Base-by-base conservation (phyloP, 2,888 invertebrate species). In the Maniola hyperantus region DNA sequence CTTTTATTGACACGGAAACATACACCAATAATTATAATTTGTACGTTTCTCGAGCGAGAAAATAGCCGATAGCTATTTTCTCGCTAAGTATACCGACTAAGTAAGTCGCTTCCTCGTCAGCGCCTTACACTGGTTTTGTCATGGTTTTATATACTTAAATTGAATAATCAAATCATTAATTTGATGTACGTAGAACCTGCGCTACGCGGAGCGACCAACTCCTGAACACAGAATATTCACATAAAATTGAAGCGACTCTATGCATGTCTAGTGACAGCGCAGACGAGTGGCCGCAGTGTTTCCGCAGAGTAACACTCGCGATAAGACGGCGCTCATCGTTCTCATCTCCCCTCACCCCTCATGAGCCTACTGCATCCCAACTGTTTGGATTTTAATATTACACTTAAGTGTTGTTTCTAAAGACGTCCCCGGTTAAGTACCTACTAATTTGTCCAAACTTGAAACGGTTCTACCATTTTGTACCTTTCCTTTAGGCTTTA, bases 351-450 rank as follows among this genome's bases (percentile, higher is more conserved):
- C 72, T 69, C 71, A 76, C 73, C 72, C 73, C 72, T 73, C 72
- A 64, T 58, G 76, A 74, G 74, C 77, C 74, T 70, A 72, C 68
- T 73, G 72, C 72, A 76, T 76, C 80, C 80, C 78, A 82, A 84
- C 87, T 85, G 87, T 89, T 91, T 88, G 88, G 85, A 87, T 90
- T 91, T 91, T 91, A 91, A 91, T 91, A 91, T 90, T 82, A 86
- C 80, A 78, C 83, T 88, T 88, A 88, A 91, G 90, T 89, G 89
- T 85, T 90, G 89, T 89, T 83, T 79, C 84, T 85, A 86, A 88
- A 90, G 88, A 88, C 82, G 79, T 88, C 84, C 79, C 79, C 78
- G 72, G 75, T 82, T 84, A 88, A 89, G 88, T 88, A 88, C 48
- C 48, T 48, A 48, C 88, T 91, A 89, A 91, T 91, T 91, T 91